These are phyloP conservation scores for Catostomus latipinnis DNA, from an alignment of 2,797 vertebrate species.

Conservation along the genomic window DNA sequence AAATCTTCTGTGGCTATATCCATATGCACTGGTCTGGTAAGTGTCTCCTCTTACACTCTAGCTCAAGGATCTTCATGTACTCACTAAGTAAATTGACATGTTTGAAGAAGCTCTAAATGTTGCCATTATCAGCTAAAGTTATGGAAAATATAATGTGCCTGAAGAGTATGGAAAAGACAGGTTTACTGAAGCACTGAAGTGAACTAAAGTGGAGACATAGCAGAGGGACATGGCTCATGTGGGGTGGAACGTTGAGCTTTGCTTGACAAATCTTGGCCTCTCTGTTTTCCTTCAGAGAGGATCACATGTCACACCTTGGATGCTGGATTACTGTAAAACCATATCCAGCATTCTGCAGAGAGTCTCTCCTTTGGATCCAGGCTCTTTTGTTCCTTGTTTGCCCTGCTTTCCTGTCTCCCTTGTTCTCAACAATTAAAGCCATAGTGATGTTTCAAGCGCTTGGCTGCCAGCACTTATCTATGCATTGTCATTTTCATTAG, in stretches of 20 bases:
- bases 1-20: slow-evolving; percentile 91
- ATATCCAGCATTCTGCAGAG: slow-evolving; percentile 41
- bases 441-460: slow-evolving; percentile 84
- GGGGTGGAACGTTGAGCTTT: neutral
- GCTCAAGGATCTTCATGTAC: neutral
- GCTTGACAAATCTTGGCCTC: neutral
- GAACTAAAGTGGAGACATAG: neutral
- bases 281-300: neutral
- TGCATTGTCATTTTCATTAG: slow-evolving; percentile 88
- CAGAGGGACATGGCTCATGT: neutral
- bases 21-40: slow-evolving; percentile 93
- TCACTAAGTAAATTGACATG: neutral
- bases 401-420: slow-evolving; percentile 80
- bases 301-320: slow-evolving; percentile 41
- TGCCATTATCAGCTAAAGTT: too few species aligned
- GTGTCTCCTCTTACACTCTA: slow-evolving; percentile 55
- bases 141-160: neutral
- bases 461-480: slow-evolving; percentile 87
- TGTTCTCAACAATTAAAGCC: slow-evolving; percentile 85
- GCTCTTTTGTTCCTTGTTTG: slow-evolving; percentile 80
- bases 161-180: slow-evolving; percentile 1
- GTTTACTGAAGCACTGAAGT: neutral
- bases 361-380: slow-evolving; percentile 49
- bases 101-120: too few species aligned
- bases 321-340: slow-evolving; percentile 58